phyloP scores from a whole-genome alignment of 2,888 invertebrate genomes.

The Hydrotaea diabolus region DNA sequence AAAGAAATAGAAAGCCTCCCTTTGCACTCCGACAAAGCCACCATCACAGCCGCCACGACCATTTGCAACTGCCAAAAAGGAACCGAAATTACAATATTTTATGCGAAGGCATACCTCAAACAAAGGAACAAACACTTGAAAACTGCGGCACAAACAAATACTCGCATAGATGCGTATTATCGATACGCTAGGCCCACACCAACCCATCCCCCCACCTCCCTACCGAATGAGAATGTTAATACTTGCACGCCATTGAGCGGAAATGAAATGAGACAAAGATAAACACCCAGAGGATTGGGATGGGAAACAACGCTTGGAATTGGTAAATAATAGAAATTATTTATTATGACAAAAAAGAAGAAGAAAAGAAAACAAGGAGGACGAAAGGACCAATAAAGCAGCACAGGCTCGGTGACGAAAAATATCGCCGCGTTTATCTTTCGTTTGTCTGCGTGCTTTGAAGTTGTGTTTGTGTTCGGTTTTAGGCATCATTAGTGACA shows the following conservation, averaged over 20 bases:
- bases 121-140: neutral
- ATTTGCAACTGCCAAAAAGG: too few species aligned
- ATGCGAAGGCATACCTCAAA: constrained; percentile 60
- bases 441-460: neutral
- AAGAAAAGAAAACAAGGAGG: neutral
- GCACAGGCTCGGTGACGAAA: neutral
- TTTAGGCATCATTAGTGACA: constrained; percentile 55
- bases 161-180: constrained; percentile 37
- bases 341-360: constrained; percentile 11
- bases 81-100: constrained; percentile 42
- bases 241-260: constrained; percentile 8
- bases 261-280: constrained; percentile 33
- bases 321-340: constrained; percentile 49
- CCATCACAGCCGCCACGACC: neutral
- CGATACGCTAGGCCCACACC: constrained; percentile 8
- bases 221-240: neutral
- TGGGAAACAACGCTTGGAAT: constrained; percentile 27
- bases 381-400: neutral
- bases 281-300: constrained; percentile 13
- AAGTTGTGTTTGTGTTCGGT: constrained; percentile 35
- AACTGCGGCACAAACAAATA: constrained; percentile 33
- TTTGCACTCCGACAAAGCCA: neutral
- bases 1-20: constrained; percentile 10
- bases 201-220: too few species aligned
- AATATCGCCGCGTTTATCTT: neutral